Evolutionary conservation across 2,113 vertebrate genomes (phyloP).

Genomic region (Oryzias celebensis): DNA sequence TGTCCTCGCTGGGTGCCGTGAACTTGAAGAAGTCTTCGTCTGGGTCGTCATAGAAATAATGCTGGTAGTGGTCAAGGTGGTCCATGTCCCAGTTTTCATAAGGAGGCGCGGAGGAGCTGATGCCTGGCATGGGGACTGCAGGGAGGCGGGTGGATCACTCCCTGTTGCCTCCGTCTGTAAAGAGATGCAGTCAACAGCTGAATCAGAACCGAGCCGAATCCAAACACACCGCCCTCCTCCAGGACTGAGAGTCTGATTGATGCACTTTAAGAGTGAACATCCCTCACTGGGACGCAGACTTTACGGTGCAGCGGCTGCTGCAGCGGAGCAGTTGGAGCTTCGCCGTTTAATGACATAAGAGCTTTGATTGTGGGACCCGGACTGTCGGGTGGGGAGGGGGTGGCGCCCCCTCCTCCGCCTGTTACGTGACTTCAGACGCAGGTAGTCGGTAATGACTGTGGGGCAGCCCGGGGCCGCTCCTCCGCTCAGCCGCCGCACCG

Average conservation of each 20-base stretch:
- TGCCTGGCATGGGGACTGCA: constrained; percentile 71
- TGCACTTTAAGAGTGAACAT: background rate
- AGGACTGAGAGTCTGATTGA: background rate
- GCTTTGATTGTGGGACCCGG: constrained; percentile 35
- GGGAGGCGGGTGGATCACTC: constrained; percentile 45
- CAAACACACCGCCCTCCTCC: constrained; percentile 9
- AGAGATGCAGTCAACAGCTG: constrained; percentile 22
- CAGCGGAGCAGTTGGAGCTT: constrained; percentile 61
- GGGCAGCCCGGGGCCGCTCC: too few relatives aligned
- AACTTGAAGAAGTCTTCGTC: constrained; percentile 92
- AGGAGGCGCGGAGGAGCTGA: constrained; percentile 62
- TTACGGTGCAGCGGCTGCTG: background rate
- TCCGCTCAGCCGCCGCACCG: too few relatives aligned
- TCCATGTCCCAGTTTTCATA: constrained; percentile 86
- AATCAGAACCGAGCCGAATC: constrained; percentile 13
- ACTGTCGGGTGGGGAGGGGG: too few relatives aligned
- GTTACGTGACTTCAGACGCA: too few relatives aligned
- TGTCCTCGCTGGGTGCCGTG: constrained; percentile 93
- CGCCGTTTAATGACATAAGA: constrained; percentile 69
- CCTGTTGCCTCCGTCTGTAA: constrained; percentile 61
- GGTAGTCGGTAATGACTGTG: too few relatives aligned
- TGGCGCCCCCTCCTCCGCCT: too few relatives aligned
- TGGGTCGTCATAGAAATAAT: constrained; percentile 91
- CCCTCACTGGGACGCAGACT: background rate
- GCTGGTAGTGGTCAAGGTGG: constrained; percentile 85